Base-by-base conservation (phyloP, 1,140 invertebrate species). In the Dinothrombium tinctorium region DNA sequence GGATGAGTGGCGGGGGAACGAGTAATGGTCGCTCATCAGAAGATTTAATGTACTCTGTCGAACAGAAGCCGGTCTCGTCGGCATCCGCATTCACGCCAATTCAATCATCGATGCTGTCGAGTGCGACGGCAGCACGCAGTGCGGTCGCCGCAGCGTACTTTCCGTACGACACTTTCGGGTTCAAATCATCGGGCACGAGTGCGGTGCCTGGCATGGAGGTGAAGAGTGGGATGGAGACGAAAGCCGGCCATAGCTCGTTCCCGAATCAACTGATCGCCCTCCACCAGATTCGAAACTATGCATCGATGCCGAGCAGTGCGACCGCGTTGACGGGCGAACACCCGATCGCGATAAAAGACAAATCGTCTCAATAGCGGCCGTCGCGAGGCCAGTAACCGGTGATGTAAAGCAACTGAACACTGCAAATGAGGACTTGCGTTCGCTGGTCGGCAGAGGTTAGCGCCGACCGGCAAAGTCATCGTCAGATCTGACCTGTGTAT, bases 251-350 rank as follows among this genome's bases (percentile, higher is more conserved):
- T 74, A 51, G 71, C 71, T 53, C 57, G 43, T 89, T 86, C 58
- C 83, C 84, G 36, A 90, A 89, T 58, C 84, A 90, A 57, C 67
- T 92, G 51, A 86, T 94, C 53, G 89, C 83, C 46, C 66, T 95
- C 40, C 83, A 92, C 61, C 84, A 92, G 61, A 92, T 94, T 52
- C 71, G 86, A 52, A 95, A 90, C 59, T 92, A 90, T 62, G 82
- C 84, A 45, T 81, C 86, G 57, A 82, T 87, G 56, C 81, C 81
- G 5, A 38, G 26, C 14, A 38, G 37, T 15, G 12, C 12, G 9
- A 9, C 37, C 2, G 11, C 37, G 2, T 26, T 38, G 26, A 15
- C 42, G n/a, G 47, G 45, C 44, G 64, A 68, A 47, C 64, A 64
- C 47, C 55, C 65, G 29, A 53, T 67, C 35, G 60, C 63, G 23